A percentile compares a stretch with the other conserved stretches of the same genome.
phyloP scores from a whole-genome alignment of 2,113 vertebrate genomes.

The Progne subis region DNA sequence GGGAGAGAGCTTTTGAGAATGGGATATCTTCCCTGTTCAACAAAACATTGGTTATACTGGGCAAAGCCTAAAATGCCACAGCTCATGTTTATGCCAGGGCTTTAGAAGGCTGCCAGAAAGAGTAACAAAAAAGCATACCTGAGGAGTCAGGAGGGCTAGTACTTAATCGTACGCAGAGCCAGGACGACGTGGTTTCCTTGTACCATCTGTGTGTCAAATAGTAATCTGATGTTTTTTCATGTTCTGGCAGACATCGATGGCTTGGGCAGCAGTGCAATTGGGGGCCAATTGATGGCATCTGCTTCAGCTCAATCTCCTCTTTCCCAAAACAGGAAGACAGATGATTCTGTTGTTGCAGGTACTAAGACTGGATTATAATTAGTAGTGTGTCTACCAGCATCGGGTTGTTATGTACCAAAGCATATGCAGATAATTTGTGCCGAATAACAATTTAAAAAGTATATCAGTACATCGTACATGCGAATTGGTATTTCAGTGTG shows the following conservation, averaged over 20 bases:
- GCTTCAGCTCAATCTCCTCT: slow-evolving; percentile 83
- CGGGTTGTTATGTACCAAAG: neutral
- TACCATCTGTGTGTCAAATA: neutral
- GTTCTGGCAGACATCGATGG: slow-evolving; percentile 88
- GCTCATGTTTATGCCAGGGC: neutral
- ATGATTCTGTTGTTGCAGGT: slow-evolving; percentile 88
- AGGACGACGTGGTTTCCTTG: neutral
- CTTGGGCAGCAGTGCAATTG: slow-evolving; percentile 91
- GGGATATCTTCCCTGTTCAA: neutral
- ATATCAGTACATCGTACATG: neutral
- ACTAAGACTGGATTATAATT: neutral
- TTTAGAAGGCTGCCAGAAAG: neutral
- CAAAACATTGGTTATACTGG: neutral
- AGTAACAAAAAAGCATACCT: neutral
- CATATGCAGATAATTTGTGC: neutral
- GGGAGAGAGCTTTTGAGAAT: neutral
- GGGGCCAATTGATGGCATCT: slow-evolving; percentile 88
- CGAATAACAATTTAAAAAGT: neutral
- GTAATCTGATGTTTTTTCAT: neutral
- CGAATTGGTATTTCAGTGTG: neutral
- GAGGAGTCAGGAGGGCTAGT: neutral
- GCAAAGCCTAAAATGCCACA: neutral
- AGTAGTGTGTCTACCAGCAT: neutral
- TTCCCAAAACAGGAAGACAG: slow-evolving; percentile 75
- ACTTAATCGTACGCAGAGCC: neutral